A percentile compares a stretch with the other conserved stretches of the same genome.
Conservation (phyloP, 92 coral and sea anemone species). For the Blastomussa wellsi region DNA sequence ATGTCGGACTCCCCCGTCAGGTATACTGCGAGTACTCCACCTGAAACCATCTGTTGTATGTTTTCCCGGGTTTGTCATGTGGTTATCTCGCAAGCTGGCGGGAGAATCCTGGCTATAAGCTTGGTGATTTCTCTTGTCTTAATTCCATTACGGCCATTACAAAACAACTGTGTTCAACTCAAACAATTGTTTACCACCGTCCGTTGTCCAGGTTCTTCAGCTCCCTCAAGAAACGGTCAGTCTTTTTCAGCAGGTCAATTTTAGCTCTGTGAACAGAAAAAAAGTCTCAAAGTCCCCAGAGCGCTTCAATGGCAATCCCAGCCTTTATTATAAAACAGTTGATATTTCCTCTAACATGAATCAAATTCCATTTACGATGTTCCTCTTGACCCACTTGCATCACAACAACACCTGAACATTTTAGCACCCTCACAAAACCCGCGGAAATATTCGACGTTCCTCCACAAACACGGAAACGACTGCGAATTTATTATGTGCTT, state of each 20-base stretch:
- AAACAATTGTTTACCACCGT: slow-evolving; percentile 68
- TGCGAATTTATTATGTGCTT: background rate
- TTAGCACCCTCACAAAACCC: background rate
- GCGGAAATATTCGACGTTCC: background rate
- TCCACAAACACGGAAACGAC: background rate
- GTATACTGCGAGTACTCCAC: too few species aligned
- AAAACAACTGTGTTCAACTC: too few species aligned
- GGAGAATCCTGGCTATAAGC: background rate
- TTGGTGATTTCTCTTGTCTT: background rate
- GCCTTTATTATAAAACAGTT: background rate
- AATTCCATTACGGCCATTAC: too few species aligned
- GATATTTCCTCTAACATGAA: background rate
- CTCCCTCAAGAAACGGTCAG: slow-evolving; percentile 90
- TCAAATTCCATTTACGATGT: background rate
- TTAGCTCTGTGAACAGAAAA: slow-evolving; percentile 59
- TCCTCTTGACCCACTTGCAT: background rate
- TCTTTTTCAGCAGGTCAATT: slow-evolving; percentile 85
- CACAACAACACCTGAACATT: background rate
- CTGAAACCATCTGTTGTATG: too few species aligned
- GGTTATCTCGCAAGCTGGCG: too few species aligned
- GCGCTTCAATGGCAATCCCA: background rate
- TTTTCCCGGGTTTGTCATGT: background rate
- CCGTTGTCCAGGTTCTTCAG: slow-evolving; percentile 88
- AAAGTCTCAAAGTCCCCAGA: background rate
- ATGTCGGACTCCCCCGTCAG: too few species aligned